A percentile compares a stretch with the other conserved stretches of the same genome.
Conservation (phyloP, 2,113 vertebrate species). For the Laticauda colubrina region DNA sequence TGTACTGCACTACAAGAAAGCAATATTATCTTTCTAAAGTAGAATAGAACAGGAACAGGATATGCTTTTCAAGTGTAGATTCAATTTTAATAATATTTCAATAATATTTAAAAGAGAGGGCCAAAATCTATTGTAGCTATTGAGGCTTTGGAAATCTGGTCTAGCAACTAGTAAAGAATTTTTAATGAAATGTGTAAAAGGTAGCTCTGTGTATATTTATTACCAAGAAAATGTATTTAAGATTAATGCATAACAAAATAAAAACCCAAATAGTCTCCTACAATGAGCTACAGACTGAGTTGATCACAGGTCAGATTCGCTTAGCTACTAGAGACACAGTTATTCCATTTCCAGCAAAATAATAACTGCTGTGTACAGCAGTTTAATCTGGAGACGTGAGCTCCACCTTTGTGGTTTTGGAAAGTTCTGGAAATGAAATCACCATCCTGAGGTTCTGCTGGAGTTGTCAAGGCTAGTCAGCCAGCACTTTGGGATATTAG, state of each 20-base stretch:
- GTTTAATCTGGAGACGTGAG: slow-evolving; percentile 24
- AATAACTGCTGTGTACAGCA: slow-evolving; percentile 10
- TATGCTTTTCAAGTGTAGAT: not conserved
- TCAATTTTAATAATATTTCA: not conserved
- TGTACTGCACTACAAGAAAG: not conserved
- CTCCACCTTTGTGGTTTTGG: slow-evolving; percentile 29
- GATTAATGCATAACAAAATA: not conserved
- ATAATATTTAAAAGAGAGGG: not conserved
- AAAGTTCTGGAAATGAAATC: slow-evolving; percentile 21
- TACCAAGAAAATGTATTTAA: not conserved
- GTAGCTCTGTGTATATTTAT: not conserved
- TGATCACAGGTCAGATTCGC: not conserved
- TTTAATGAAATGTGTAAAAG: not conserved
- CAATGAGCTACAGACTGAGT: not conserved
- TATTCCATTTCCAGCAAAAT: slow-evolving; percentile 5
- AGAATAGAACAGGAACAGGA: no score
- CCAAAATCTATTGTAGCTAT: not conserved
- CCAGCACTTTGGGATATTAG: not conserved
- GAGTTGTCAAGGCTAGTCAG: slow-evolving; percentile 17
- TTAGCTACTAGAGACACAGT: not conserved
- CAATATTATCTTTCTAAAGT: not conserved
- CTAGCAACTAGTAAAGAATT: not conserved
- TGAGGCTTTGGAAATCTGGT: not conserved
- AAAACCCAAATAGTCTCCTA: not conserved
- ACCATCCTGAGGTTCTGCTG: slow-evolving; percentile 26